Conservation (phyloP, 2,888 invertebrate genomes). For the Chrysodeixis includens region DNA sequence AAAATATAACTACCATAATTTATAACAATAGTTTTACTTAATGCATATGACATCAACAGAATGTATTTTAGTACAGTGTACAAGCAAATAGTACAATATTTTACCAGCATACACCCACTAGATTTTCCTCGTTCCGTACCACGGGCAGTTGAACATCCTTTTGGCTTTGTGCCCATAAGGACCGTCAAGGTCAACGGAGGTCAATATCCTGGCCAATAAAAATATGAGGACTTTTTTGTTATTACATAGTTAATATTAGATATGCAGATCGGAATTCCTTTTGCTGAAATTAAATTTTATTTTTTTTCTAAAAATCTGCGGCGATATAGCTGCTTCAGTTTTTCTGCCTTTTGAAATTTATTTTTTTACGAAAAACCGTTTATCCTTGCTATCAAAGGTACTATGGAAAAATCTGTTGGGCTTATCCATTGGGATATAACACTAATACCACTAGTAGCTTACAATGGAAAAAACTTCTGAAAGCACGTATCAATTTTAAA, state of each 20-base stretch:
- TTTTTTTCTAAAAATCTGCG: neutral
- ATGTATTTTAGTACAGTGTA: neutral
- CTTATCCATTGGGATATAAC: too few species aligned
- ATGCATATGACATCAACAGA: neutral
- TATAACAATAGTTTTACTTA: neutral
- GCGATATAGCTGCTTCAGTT: neutral
- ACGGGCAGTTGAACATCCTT: conserved; percentile 48
- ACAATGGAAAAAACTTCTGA: too few species aligned
- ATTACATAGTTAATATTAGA: neutral
- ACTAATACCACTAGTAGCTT: too few species aligned
- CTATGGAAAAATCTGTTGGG: too few species aligned
- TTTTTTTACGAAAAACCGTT: too few species aligned
- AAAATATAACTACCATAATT: neutral
- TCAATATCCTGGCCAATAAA: conserved; percentile 42
- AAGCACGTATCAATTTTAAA: neutral
- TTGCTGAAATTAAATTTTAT: neutral
- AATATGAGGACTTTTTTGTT: conserved; percentile 15
- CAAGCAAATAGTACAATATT: conserved; percentile 36
- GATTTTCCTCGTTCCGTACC: conserved; percentile 24
- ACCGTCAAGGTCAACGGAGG: conserved; percentile 45
- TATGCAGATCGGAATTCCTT: neutral
- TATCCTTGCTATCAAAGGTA: too few species aligned
- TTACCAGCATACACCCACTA: conserved; percentile 29
- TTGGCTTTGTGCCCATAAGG: conserved; percentile 46
- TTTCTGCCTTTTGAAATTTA: too few species aligned